Evolutionary conservation across 2,888 invertebrate genomes (phyloP), one percentile per base, ranked within the genome.

Genomic region (Leptarthrus brevirostris): DNA sequence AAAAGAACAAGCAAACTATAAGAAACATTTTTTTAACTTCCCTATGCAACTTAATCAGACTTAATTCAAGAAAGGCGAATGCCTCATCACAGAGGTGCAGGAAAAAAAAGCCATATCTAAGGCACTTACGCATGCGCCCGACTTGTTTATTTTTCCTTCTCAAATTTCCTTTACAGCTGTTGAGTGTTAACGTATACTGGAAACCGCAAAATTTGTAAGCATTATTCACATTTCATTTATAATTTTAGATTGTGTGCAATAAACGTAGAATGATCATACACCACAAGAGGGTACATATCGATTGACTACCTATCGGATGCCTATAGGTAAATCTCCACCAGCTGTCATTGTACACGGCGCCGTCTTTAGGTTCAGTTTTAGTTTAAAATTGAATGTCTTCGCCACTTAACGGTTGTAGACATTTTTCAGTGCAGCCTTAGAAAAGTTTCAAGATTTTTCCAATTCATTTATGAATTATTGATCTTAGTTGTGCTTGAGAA

Each of bases 121-220:
- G 18, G 20, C 12, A 52, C 26, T 30, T 52, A 69, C 69, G 52
- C 69, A 69, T 69, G 69, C 34, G 69, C 34, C 34, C 36, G 30
- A 34, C 14, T 69, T 52, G 69, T 69, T 14, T 52, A 16, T 52
- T 40, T 49, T 69, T 34, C 22, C 49, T 5, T 49, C 52, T 69
- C 52, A 20, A 30, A 30, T 69, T 69, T 34, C 69, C 34, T 20
- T 69, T 30, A 34, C 26, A 30, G 34, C 30, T 30, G 30, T 26
- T 10, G 69, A 52, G 52, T 52, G 52, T 69, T 69, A 22, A 52
- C 16, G 30, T 40, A 52, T 52, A 24, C 30, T 52, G 30, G 10
- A 52, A 69, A 69, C 69, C 69, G 52, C 69, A 69, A 69, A 52
- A 69, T 69, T 69, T 69, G 69, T 69, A 52, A 69, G 69, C 69